Percentiles rank a stretch among this genome's conserved stretches.
These are phyloP conservation scores for Lytechinus variegatus DNA, from an alignment of 35 echinoderm and acorn worm species.

Conservation along the genomic window DNA sequence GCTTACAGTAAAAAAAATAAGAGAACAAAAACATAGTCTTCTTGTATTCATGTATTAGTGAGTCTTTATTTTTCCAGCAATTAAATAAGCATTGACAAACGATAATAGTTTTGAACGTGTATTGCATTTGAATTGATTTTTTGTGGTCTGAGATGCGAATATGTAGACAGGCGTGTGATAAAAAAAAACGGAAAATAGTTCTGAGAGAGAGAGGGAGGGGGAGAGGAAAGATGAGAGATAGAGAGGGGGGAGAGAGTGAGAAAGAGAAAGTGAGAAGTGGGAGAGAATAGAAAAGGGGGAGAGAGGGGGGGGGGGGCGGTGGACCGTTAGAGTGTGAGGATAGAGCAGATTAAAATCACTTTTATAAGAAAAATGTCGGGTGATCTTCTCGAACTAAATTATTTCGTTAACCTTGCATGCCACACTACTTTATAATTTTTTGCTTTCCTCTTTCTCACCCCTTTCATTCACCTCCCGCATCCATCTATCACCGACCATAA, in stretches of 20 bases:
- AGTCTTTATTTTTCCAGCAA: conserved; percentile 13
- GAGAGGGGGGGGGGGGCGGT: no score
- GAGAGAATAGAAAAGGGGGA: background rate
- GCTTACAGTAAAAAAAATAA: background rate
- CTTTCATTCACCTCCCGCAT: no score
- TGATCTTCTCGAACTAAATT: no score
- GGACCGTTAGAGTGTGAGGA: no score
- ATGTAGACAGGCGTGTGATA: background rate
- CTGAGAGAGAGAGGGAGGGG: background rate
- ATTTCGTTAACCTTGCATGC: no score
- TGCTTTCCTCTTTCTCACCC: no score
- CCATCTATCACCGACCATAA: no score
- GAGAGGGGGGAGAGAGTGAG: background rate
- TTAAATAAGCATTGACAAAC: conserved; percentile 4
- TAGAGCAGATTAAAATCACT: no score
- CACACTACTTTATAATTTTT: no score
- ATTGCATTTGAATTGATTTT: background rate
- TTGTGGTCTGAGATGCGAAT: no score
- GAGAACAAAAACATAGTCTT: background rate
- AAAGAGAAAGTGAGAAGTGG: background rate
- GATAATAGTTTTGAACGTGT: background rate
- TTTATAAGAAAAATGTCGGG: no score
- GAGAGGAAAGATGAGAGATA: background rate
- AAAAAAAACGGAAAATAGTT: background rate
- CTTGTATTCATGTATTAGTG: background rate